Percentiles rank a stretch among this genome's conserved stretches.
phyloP scores from a whole-genome alignment of 1,140 invertebrate species.

The Danaus plexippus region DNA sequence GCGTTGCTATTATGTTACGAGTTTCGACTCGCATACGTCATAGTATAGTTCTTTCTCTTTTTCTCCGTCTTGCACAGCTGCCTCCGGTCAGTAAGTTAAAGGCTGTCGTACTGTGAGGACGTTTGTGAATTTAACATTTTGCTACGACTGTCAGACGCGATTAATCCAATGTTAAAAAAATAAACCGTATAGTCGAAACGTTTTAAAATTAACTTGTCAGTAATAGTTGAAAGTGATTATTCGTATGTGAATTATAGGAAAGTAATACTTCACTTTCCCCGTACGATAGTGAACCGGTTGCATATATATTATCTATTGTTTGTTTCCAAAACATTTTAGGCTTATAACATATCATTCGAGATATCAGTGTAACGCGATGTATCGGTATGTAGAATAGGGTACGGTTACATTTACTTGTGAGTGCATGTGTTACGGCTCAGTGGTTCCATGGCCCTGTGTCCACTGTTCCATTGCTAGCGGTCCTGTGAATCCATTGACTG shows the following conservation, averaged over 20 bases:
- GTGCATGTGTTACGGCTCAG: conserved; percentile 56
- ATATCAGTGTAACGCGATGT: conserved; percentile 41
- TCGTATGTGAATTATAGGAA: conserved; percentile 12
- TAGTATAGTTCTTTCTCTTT: conserved; percentile 63
- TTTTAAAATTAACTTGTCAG: conserved; percentile 16
- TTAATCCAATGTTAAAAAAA: conserved; percentile 34
- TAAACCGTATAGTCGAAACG: conserved; percentile 31
- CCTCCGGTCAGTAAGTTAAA: conserved; percentile 58
- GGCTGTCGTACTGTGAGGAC: conserved; percentile 41
- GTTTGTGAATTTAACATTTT: conserved; percentile 13
- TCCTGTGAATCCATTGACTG: conserved; percentile 44
- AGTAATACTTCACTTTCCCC: conserved; percentile 14
- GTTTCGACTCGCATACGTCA: conserved; percentile 38
- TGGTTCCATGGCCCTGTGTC: conserved; percentile 45
- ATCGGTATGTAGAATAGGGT: conserved; percentile 37
- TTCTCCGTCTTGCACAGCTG: conserved; percentile 55
- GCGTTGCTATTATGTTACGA: conserved; percentile 15
- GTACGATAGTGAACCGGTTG: conserved; percentile 18
- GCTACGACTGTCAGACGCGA: conserved; percentile 1
- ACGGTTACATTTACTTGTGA: conserved; percentile 49
- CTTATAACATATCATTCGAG: conserved; percentile 41
- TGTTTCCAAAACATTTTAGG: conserved; percentile 54
- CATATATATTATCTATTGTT: conserved; percentile 24
- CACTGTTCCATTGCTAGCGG: conserved; percentile 39
- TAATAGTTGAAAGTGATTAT: conserved; percentile 20